Conservation (phyloP, 2,888 invertebrate genomes). For the Syrista parreyssii region DNA sequence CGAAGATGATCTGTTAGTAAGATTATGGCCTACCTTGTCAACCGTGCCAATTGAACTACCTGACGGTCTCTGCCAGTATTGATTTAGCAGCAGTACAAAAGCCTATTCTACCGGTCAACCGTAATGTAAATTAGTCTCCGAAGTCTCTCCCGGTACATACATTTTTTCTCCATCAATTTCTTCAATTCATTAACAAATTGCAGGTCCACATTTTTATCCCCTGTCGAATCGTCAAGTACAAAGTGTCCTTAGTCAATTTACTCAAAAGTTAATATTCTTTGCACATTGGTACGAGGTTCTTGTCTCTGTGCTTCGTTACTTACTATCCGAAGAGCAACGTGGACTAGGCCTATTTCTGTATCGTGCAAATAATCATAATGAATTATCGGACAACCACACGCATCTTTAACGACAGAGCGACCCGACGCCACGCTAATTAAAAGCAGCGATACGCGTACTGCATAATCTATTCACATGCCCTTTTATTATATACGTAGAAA, state of each 20-base stretch:
- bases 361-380: neutral
- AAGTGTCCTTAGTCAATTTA: neutral
- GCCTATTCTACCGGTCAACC: neutral
- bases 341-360: neutral
- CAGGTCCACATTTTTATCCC: neutral
- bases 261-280: neutral
- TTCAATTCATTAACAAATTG: neutral
- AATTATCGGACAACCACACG: neutral
- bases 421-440: neutral
- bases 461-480: neutral
- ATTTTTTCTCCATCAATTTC: neutral
- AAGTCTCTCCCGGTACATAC: neutral
- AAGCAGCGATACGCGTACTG: neutral
- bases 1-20: neutral
- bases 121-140: neutral
- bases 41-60: neutral
- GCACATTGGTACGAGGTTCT: neutral
- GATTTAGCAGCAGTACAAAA: neutral
- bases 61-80: neutral
- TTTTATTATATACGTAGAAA: neutral
- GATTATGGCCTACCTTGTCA: neutral
- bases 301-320: neutral
- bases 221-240: neutral
- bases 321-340: neutral
- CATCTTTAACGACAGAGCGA: neutral